These are phyloP conservation scores for Salmo trutta DNA, from an alignment of 2,797 vertebrate species.

Conservation along the genomic window DNA sequence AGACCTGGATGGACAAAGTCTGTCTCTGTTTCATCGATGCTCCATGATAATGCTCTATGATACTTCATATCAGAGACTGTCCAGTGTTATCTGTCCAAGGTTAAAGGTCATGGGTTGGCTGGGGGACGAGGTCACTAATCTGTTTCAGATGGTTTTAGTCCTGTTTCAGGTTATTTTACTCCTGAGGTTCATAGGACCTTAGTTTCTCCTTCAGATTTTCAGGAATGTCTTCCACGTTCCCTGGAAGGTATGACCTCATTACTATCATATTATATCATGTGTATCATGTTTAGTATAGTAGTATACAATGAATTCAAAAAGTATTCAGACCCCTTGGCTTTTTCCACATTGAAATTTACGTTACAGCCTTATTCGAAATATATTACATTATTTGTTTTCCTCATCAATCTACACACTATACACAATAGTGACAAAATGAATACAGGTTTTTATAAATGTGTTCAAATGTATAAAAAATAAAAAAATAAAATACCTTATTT, in stretches of 20 bases:
- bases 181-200: conserved; percentile 61
- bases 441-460: no score
- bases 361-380: no score
- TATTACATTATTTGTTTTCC: no score
- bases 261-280: not conserved
- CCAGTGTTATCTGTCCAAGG: conserved; percentile 31
- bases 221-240: not conserved
- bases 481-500: no score
- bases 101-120: conserved; percentile 25
- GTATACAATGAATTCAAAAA: not conserved
- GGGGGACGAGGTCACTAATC: conserved; percentile 68
- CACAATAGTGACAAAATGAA: no score
- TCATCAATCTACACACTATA: no score
- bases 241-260: not conserved
- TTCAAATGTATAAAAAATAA: no score
- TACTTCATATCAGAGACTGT: conserved; percentile 46
- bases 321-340: not conserved
- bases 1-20: not conserved
- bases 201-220: conserved; percentile 8
- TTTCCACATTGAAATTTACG: no score
- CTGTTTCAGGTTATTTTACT: conserved; percentile 14
- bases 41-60: not conserved
- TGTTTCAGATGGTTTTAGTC: conserved; percentile 56
- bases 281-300: not conserved
- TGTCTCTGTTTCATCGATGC: not conserved